Conservation (phyloP, 2,797 vertebrate species). For the Taeniopygia guttata region DNA sequence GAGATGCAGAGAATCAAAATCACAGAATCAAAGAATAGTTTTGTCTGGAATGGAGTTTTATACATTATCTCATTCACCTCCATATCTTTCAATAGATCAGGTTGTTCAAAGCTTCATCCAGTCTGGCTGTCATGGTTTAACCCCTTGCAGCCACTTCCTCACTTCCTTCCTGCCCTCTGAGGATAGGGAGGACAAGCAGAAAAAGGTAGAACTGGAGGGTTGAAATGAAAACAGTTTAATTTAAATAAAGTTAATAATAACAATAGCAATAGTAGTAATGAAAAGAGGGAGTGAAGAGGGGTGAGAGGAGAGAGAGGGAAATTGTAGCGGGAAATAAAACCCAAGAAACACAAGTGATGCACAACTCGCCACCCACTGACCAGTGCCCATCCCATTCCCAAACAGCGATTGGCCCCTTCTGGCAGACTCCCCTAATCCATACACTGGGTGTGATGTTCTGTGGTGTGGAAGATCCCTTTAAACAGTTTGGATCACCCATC, state of each 20-base stretch:
- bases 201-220: not conserved
- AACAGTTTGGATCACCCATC: not conserved
- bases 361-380: not conserved
- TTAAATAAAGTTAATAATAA: not conserved
- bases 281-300: not conserved
- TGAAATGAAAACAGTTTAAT: not conserved
- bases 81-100: not conserved
- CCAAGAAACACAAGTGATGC: not conserved
- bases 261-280: not conserved
- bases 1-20: not conserved
- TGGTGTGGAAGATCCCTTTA: not conserved
- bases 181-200: not conserved
- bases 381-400: not conserved
- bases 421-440: not conserved
- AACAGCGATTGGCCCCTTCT: accelerated
- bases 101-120: not conserved
- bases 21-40: not conserved
- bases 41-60: not conserved
- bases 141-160: not conserved
- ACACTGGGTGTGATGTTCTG: accelerated
- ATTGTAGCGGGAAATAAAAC: not conserved
- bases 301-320: not conserved
- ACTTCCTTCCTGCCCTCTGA: not conserved
- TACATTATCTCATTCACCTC: not conserved
- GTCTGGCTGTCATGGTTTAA: not conserved